These are phyloP conservation scores for Apamea monoglypha DNA, from an alignment of 2,888 invertebrate species.

Conservation along the genomic window DNA sequence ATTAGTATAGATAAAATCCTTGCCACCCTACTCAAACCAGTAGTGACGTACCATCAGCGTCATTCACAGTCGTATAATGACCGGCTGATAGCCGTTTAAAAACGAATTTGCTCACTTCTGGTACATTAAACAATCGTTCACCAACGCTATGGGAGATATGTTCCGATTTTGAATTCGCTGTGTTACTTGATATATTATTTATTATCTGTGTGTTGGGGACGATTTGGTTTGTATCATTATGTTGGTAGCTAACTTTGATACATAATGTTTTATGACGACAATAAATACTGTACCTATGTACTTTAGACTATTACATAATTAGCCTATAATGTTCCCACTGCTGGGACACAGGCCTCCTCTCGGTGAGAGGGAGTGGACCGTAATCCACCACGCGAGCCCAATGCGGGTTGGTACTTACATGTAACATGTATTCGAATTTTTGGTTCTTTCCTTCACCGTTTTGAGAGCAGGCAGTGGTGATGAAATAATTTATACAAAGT, in stretches of 20 bases:
- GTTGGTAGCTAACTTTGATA: slow-evolving; percentile 17
- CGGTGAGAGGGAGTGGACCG: too few species aligned
- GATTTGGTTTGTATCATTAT: slow-evolving; percentile 25
- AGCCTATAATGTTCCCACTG: too few species aligned
- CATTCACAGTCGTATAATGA: slow-evolving; percentile 88
- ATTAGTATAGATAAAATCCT: slow-evolving; percentile 32
- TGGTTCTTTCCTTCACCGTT: too few species aligned
- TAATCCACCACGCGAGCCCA: too few species aligned
- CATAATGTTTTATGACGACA: not conserved
- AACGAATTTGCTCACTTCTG: slow-evolving; percentile 91
- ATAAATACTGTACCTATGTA: not conserved
- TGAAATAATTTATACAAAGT: too few species aligned
- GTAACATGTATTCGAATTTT: too few species aligned
- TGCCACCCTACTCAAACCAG: slow-evolving; percentile 77
- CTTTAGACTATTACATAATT: too few species aligned
- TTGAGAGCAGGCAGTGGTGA: too few species aligned
- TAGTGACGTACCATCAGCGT: slow-evolving; percentile 75
- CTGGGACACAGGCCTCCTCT: too few species aligned
- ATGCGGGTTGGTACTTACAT: too few species aligned
- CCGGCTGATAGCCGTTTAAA: slow-evolving; percentile 91
- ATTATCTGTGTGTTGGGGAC: slow-evolving; percentile 41
- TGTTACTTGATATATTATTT: slow-evolving; percentile 45
- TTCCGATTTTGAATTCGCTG: slow-evolving; percentile 70
- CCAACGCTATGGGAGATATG: slow-evolving; percentile 69
- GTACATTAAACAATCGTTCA: slow-evolving; percentile 89